Conservation (phyloP, 2,113 vertebrate species). For the Monarcha castaneiventris region DNA sequence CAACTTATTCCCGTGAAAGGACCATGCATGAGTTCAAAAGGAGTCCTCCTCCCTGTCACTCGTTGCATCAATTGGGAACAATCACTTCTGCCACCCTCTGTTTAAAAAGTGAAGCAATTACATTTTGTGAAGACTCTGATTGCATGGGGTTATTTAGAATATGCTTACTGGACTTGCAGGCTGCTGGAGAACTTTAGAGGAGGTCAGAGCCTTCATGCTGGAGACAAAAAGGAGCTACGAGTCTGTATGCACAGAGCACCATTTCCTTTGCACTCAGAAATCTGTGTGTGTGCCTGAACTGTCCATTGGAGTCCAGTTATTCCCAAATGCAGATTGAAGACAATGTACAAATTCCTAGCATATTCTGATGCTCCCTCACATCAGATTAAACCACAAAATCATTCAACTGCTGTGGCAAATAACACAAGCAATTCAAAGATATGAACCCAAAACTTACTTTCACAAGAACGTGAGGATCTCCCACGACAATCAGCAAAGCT, state of each 20-base stretch:
- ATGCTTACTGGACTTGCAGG: background rate
- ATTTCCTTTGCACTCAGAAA: background rate
- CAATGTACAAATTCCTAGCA: background rate
- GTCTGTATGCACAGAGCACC: background rate
- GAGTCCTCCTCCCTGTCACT: background rate
- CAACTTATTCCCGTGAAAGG: background rate
- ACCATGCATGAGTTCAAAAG: background rate
- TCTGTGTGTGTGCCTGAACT: background rate
- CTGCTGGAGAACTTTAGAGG: background rate
- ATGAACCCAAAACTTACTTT: constrained; percentile 66
- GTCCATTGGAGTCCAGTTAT: accelerated
- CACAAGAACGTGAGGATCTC: constrained; percentile 89
- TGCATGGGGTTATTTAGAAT: background rate
- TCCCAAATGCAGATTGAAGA: background rate
- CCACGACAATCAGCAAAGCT: constrained; percentile 88
- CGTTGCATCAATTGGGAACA: background rate
- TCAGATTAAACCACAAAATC: background rate
- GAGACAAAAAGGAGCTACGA: background rate
- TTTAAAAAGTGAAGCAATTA: background rate
- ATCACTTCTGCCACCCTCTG: background rate
- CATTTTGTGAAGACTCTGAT: background rate
- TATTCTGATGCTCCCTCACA: background rate
- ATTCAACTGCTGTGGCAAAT: background rate
- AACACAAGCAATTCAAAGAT: background rate
- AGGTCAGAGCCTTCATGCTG: background rate